phyloP scores from a whole-genome alignment of 2,888 invertebrate genomes.

The Ormyrus pomaceus region DNA sequence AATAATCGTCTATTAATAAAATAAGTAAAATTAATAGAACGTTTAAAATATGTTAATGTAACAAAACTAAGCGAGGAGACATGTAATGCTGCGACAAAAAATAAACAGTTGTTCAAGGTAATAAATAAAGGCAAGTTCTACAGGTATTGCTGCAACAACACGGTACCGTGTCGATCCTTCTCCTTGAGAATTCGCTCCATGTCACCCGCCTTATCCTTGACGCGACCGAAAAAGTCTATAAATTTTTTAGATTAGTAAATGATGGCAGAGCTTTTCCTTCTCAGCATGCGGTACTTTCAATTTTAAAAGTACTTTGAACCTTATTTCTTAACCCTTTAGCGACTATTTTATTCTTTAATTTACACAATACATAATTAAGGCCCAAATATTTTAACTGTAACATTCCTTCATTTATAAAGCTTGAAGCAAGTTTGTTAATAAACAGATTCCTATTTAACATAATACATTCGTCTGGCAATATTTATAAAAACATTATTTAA shows the following conservation, averaged over 20 bases:
- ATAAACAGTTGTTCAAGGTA: constrained; percentile 16
- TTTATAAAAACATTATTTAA: background rate
- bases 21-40: constrained; percentile 20
- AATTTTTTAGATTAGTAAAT: constrained; percentile 61
- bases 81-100: constrained; percentile 1
- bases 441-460: constrained; percentile 6
- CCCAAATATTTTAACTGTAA: no score
- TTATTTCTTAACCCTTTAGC: constrained; percentile 51
- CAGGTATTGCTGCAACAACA: constrained; percentile 35
- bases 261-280: constrained; percentile 22
- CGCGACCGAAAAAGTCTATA: constrained; percentile 95
- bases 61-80: constrained; percentile 27
- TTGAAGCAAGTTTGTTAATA: constrained; percentile 24
- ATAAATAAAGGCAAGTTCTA: constrained; percentile 37
- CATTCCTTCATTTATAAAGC: constrained; percentile 6
- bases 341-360: background rate
- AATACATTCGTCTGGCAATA: background rate
- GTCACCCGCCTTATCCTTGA: constrained; percentile 96
- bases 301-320: constrained; percentile 8
- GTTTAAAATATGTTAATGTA: constrained; percentile 16
- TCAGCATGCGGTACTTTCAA: constrained; percentile 38
- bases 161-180: constrained; percentile 91
- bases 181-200: constrained; percentile 94
- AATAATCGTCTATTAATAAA: constrained; percentile 5
- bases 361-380: no score